These are phyloP conservation scores for Teleopsis dalmanni DNA, from an alignment of 1,140 invertebrate genomes.

Conservation along the genomic window DNA sequence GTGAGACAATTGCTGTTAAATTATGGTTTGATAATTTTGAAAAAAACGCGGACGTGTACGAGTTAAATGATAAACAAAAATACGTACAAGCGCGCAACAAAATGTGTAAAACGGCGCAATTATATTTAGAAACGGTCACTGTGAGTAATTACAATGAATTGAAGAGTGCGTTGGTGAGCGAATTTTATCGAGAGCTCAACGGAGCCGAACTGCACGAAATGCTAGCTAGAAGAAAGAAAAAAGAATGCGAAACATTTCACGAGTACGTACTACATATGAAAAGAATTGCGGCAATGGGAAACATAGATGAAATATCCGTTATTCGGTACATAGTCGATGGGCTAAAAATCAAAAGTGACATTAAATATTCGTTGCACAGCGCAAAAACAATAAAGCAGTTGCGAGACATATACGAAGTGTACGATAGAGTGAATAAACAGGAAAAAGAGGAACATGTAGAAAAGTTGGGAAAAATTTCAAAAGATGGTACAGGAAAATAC, in stretches of 20 bases:
- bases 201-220: background rate
- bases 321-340: conserved; percentile 2
- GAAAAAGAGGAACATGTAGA: background rate
- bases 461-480: background rate
- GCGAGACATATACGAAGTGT: background rate
- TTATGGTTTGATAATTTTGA: too few relatives aligned
- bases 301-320: background rate
- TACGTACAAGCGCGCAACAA: background rate
- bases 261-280: conserved; percentile 1
- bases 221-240: background rate
- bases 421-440: background rate
- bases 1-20: background rate
- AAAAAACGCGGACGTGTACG: too few relatives aligned
- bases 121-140: background rate
- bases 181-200: background rate
- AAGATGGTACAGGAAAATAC: background rate
- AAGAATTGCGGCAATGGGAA: background rate
- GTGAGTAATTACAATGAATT: background rate
- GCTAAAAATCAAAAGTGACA: background rate
- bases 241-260: background rate
- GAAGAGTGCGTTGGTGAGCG: background rate
- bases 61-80: background rate
- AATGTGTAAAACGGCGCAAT: conserved; percentile 1
- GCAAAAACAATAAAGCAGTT: background rate
- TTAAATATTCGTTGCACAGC: background rate